phyloP scores from a whole-genome alignment of 1,140 invertebrate species.

The Neocloeon triangulifer region DNA sequence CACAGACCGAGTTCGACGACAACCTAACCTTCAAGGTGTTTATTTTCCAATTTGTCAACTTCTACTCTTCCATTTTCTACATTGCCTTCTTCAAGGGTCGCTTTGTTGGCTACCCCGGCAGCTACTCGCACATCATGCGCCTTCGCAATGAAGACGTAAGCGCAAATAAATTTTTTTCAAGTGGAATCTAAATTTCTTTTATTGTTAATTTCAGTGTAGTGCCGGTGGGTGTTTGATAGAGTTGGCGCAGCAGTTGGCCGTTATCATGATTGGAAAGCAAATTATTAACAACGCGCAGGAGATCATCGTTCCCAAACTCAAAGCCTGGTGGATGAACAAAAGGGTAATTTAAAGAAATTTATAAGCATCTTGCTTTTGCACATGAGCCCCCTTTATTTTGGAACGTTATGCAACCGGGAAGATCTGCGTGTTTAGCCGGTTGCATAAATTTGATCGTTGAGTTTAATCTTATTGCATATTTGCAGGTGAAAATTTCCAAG shows the following conservation, averaged over 20 bases:
- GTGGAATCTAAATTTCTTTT: background rate
- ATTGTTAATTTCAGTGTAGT: conserved; percentile 29
- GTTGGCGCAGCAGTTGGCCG: conserved; percentile 54
- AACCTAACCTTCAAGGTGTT: conserved; percentile 68
- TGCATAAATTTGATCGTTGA: too few relatives aligned
- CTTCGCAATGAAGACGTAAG: conserved; percentile 45
- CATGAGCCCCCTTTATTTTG: background rate
- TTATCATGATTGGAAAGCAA: conserved; percentile 75
- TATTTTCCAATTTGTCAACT: conserved; percentile 72
- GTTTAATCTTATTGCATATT: background rate
- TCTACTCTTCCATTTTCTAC: conserved; percentile 68
- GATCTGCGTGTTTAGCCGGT: too few relatives aligned
- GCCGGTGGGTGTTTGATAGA: conserved; percentile 63
- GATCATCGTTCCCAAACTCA: conserved; percentile 41
- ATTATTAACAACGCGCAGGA: conserved; percentile 58
- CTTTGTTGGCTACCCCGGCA: conserved; percentile 51
- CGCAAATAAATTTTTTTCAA: background rate
- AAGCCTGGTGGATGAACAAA: conserved; percentile 27
- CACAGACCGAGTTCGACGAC: conserved; percentile 66
- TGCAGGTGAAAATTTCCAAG: conserved; percentile 15
- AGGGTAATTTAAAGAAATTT: conserved; percentile 19
- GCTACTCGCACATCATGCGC: conserved; percentile 46
- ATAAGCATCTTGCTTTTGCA: background rate
- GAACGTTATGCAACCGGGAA: background rate
- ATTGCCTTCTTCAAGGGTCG: conserved; percentile 69